These are phyloP conservation scores for Dryobota labecula DNA, from an alignment of 2,888 invertebrate species.

Conservation along the genomic window DNA sequence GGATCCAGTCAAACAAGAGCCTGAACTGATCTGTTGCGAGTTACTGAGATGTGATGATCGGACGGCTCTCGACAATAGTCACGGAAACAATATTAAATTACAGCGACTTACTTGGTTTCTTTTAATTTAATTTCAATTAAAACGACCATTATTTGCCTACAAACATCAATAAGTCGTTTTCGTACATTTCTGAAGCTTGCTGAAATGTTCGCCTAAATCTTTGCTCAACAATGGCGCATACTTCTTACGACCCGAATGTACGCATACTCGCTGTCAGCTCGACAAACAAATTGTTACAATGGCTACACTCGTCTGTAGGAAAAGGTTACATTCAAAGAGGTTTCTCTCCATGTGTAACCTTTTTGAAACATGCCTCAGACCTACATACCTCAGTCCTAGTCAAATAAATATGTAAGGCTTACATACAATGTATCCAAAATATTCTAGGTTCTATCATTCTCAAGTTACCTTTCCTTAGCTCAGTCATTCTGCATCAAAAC, in stretches of 20 bases:
- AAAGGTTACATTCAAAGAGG: slow-evolving; percentile 5
- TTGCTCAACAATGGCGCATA: slow-evolving; percentile 5
- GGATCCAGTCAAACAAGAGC: slow-evolving; percentile 20
- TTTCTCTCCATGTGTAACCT: slow-evolving; percentile 1
- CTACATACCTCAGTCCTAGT: neutral
- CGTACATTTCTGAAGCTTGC: neutral
- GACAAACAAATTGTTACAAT: slow-evolving; percentile 31
- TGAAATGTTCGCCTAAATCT: neutral
- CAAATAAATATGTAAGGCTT: neutral
- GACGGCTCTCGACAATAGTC: neutral
- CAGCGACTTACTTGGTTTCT: neutral
- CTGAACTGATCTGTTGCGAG: slow-evolving; percentile 11
- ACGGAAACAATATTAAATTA: neutral
- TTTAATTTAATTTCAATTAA: neutral
- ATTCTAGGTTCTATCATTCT: neutral
- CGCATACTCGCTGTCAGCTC: slow-evolving; percentile 14
- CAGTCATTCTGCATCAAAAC: neutral
- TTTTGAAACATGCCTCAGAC: neutral
- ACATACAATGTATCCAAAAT: neutral
- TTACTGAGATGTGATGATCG: slow-evolving; percentile 20
- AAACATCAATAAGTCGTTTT: neutral
- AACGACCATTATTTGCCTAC: neutral
- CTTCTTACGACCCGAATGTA: neutral
- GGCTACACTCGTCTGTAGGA: slow-evolving; percentile 26
- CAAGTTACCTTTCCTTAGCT: neutral